phyloP scores from a whole-genome alignment of 2,113 vertebrate species.

The Mixornis gularis region DNA sequence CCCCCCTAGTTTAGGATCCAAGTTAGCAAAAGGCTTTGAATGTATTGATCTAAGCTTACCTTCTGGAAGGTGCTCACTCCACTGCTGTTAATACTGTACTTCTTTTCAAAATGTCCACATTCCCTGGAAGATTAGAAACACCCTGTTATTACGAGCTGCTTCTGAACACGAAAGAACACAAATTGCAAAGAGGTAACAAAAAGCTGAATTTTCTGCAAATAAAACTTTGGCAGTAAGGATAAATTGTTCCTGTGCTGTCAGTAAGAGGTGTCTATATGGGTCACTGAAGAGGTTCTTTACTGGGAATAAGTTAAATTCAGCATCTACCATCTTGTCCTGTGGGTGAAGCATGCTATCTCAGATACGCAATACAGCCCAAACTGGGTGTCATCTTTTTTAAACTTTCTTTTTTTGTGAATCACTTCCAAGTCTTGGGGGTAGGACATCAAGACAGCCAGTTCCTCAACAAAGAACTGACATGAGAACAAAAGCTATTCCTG shows the following conservation, averaged over 20 bases:
- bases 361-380: slow-evolving; percentile 35
- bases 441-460: slow-evolving; percentile 36
- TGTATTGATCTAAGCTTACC: not conserved
- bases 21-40: not conserved
- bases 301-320: slow-evolving; percentile 59
- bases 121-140: slow-evolving; percentile 10
- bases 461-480: slow-evolving; percentile 52
- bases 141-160: not conserved
- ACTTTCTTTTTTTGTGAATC: slow-evolving; percentile 43
- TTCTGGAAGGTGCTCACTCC: not conserved
- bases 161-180: not conserved
- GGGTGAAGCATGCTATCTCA: slow-evolving; percentile 48
- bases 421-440: slow-evolving; percentile 25
- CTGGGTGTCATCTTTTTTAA: slow-evolving; percentile 45
- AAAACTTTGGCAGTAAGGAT: not conserved
- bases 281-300: slow-evolving; percentile 35
- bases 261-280: slow-evolving; percentile 48
- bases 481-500: slow-evolving; percentile 59
- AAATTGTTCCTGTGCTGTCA: slow-evolving; percentile 35
- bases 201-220: slow-evolving; percentile 7
- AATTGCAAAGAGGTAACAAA: not conserved
- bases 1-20: not conserved
- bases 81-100: not conserved
- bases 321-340: slow-evolving; percentile 57
- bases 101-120: not conserved